Conservation (phyloP, 2,113 vertebrate species). For the Colinus virginianus region DNA sequence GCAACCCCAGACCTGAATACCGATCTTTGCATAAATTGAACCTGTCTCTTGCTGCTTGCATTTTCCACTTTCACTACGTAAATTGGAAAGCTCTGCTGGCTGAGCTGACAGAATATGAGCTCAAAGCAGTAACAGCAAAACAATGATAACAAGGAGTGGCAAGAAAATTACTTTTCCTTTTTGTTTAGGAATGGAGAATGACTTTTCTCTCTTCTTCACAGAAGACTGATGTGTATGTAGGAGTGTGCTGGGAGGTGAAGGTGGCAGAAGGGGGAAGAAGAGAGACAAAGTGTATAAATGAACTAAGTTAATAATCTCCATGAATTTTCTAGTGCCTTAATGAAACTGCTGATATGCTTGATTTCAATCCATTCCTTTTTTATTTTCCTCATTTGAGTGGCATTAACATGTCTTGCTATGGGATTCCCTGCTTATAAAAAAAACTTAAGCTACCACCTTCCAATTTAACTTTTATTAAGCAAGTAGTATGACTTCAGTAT, state of each 20-base stretch:
- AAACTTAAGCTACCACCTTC: neutral
- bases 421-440: neutral
- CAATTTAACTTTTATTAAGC: neutral
- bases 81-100: neutral
- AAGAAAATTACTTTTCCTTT: neutral
- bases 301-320: neutral
- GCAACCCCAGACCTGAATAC: rapidly evolving
- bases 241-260: neutral
- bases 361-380: neutral
- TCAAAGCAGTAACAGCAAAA: neutral
- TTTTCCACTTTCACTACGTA: neutral
- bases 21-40: neutral
- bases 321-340: neutral
- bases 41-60: neutral
- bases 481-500: neutral
- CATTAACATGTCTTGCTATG: neutral
- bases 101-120: neutral
- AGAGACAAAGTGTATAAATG: neutral
- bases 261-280: neutral
- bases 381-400: neutral
- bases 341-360: neutral
- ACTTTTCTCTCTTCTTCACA: neutral
- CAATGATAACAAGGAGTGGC: neutral
- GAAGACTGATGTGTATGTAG: neutral
- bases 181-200: neutral